Conservation (phyloP, 2,888 invertebrate species). For the Chrysodeixis includens region DNA sequence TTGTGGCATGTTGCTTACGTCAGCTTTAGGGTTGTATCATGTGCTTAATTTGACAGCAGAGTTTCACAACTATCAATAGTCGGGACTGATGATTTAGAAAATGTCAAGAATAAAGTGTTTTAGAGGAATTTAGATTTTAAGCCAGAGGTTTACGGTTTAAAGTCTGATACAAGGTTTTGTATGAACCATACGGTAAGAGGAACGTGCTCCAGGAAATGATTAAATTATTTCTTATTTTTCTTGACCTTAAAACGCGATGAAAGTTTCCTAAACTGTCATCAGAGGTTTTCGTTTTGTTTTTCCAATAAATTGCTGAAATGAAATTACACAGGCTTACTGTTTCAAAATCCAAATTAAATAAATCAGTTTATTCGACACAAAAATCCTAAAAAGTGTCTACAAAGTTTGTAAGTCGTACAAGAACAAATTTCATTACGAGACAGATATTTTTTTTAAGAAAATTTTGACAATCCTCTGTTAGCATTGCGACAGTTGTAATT, state of each 20-base stretch:
- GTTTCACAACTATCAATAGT: constrained; percentile 32
- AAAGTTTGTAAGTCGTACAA: constrained; percentile 62
- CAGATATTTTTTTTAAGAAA: constrained; percentile 62
- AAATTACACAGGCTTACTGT: constrained; percentile 18
- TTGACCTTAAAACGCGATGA: not conserved
- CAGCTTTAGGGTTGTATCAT: constrained; percentile 56
- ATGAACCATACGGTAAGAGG: too few relatives aligned
- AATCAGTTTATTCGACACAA: constrained; percentile 52
- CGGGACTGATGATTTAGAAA: not conserved
- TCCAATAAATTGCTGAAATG: constrained; percentile 18
- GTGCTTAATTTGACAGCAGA: constrained; percentile 50
- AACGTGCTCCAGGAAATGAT: too few relatives aligned
- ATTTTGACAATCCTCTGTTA: constrained; percentile 61
- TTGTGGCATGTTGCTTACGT: constrained; percentile 59
- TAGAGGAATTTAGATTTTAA: too few relatives aligned
- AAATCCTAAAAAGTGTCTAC: constrained; percentile 47
- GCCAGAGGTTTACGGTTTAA: too few relatives aligned
- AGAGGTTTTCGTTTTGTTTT: not conserved
- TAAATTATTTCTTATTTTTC: too few relatives aligned
- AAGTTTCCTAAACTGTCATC: not conserved
- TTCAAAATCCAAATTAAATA: constrained; percentile 32
- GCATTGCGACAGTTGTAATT: constrained; percentile 51
- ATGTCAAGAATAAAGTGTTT: too few relatives aligned
- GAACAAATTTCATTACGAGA: constrained; percentile 71
- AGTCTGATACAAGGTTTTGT: too few relatives aligned